Evolutionary conservation across 2,888 invertebrate species (phyloP), one percentile per base, ranked within the genome.

Genomic region (Cordylochernes scorpioides): DNA sequence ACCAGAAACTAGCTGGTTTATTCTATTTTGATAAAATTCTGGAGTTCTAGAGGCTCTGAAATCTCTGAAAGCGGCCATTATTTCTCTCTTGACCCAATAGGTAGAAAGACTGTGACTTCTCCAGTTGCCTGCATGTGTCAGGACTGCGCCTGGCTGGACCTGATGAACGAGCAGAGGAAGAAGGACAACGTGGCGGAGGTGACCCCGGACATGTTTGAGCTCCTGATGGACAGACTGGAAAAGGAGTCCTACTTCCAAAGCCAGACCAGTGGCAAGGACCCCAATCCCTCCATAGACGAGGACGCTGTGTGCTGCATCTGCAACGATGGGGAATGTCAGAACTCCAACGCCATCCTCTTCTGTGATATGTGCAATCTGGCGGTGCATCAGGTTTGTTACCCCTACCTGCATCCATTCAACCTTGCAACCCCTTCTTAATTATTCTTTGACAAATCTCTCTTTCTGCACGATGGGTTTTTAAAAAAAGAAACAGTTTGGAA

Each of bases 311-410:
- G 97, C 50, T 88, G 86, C 48, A 91, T 97, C 43, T 97, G 97
- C 51, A 75, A 82, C 68, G 94, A 97, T 46, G 94, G 91, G 2
- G 94, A 94, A 52, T 94, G 91, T 52, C 82, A 91, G 54, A 94
- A 94, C 54, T 82, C 82, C 29, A 97, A 97, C 53, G 91, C 88
- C 25, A 97, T 97, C 43, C 61, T 97, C 28, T 97, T 97, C 58
- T 97, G 97, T 59, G 97, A 97, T 59, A 88, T 94, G 86, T 97
- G 97, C 55, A 94, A 97, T 57, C 59, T 97, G 40, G 88, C 97
- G 15, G 94, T 97, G 9, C 97, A 97, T 55, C 97, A 91, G 46
- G 57, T 56, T 29, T 38, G 33, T 29, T 36, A 26, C 24, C 5
- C 12, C 32, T 24, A 28, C 6, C 12, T 24, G n/a, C n/a, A n/a